Percentiles rank a stretch among this genome's conserved stretches.
phyloP scores from a whole-genome alignment of 2,113 vertebrate species.

The Bubo blakistoni region DNA sequence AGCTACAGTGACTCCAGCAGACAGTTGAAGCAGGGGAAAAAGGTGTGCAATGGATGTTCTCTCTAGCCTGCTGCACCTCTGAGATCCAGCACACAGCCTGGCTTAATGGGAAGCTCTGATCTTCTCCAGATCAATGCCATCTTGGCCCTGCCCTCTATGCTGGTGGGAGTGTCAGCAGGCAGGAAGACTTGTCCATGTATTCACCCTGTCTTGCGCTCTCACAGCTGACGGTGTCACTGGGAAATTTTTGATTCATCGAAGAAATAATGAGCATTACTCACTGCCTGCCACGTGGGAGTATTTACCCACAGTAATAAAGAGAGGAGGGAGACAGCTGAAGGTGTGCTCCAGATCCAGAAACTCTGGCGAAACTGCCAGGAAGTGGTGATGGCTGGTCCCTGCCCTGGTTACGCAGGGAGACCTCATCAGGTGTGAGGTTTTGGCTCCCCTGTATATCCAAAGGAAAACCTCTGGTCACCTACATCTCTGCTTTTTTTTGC shows the following conservation, averaged over 20 bases:
- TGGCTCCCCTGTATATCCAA: neutral
- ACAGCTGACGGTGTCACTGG: accelerated
- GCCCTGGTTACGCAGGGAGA: neutral
- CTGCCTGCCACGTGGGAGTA: neutral
- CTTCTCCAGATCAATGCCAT: neutral
- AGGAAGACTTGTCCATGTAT: accelerated
- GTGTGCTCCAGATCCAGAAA: neutral
- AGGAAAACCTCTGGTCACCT: neutral
- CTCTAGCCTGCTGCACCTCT: neutral
- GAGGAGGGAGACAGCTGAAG: neutral
- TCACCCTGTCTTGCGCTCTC: accelerated
- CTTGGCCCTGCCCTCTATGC: neutral
- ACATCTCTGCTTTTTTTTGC: neutral
- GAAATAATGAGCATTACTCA: neutral
- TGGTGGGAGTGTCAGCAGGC: neutral
- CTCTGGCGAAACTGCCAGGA: neutral
- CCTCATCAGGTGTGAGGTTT: neutral
- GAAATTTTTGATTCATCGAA: neutral
- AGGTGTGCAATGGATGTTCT: neutral
- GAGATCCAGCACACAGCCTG: neutral
- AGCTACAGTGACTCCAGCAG: neutral
- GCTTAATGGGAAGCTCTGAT: neutral
- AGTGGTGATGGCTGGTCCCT: neutral
- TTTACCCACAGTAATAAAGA: neutral
- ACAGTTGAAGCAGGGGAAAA: neutral